Conservation (phyloP, 1,140 invertebrate genomes). For the Drosophila simulans region DNA sequence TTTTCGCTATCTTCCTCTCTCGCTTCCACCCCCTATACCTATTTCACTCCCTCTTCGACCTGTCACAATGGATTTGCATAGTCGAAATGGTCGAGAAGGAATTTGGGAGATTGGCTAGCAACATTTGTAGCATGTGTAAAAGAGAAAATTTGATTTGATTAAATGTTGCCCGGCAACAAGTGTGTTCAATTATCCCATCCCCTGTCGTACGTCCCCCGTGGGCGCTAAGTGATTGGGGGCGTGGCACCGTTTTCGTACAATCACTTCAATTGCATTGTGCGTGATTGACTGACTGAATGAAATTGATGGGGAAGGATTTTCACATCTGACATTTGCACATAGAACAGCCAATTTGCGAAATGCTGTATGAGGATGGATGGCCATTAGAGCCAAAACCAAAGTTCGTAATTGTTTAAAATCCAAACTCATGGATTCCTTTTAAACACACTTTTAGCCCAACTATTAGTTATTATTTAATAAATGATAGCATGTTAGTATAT, state of each 20-base stretch:
- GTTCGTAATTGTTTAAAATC: too few species aligned
- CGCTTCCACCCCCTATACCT: background rate
- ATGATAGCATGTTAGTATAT: too few species aligned
- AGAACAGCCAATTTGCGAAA: background rate
- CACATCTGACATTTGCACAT: conserved; percentile 1
- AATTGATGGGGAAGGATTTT: background rate
- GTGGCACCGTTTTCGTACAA: conserved; percentile 6
- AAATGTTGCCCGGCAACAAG: conserved; percentile 67
- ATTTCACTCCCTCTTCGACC: background rate
- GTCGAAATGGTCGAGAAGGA: conserved; percentile 8
- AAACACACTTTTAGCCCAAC: too few species aligned
- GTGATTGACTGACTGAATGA: conserved; percentile 26
- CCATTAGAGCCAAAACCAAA: background rate
- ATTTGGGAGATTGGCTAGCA: conserved; percentile 32
- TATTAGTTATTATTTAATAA: background rate
- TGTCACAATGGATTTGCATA: conserved; percentile 77
- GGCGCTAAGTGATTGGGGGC: conserved; percentile 19
- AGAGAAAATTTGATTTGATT: conserved; percentile 68
- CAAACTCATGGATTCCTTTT: too few species aligned
- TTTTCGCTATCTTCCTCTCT: conserved; percentile 17
- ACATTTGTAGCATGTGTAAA: conserved; percentile 63
- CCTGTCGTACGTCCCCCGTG: background rate
- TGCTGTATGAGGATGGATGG: background rate
- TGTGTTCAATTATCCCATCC: conserved; percentile 14
- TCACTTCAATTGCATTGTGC: conserved; percentile 33